Evolutionary conservation across 2,113 vertebrate genomes (phyloP).

Genomic region (Actenoides lindsayi): DNA sequence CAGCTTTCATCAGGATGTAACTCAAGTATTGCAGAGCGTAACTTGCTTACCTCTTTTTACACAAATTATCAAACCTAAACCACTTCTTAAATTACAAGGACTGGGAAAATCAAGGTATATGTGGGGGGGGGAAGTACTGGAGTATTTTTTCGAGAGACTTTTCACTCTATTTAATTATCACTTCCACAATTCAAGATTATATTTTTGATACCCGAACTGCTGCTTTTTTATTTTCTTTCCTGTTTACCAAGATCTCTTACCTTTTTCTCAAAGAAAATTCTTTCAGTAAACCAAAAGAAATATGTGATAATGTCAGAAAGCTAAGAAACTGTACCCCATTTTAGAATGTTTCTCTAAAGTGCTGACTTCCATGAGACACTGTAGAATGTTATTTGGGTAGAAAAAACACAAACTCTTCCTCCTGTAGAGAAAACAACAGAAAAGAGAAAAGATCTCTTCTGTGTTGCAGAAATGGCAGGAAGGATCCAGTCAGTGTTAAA

Average conservation of each 20-base stretch:
- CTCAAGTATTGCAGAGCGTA: neutral
- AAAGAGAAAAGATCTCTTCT: neutral
- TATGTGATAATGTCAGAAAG: neutral
- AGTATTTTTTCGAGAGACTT: neutral
- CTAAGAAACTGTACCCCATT: neutral
- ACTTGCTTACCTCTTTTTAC: neutral
- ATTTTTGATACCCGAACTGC: neutral
- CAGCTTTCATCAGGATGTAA: neutral
- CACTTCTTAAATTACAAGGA: neutral
- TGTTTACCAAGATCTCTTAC: neutral
- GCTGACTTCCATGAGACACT: neutral
- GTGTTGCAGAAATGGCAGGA: neutral
- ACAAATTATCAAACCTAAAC: neutral
- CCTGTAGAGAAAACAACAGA: neutral
- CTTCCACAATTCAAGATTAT: neutral
- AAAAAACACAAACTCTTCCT: neutral
- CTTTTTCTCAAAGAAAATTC: neutral
- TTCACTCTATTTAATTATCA: neutral
- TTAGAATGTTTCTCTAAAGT: neutral
- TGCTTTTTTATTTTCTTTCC: neutral
- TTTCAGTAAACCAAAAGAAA: neutral
- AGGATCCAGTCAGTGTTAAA: constrained; percentile 38
- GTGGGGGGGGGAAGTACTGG: neutral
- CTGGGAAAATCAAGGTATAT: neutral
- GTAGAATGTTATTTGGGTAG: neutral